phyloP scores from a whole-genome alignment of 2,113 vertebrate genomes.

The Cathartes aura region DNA sequence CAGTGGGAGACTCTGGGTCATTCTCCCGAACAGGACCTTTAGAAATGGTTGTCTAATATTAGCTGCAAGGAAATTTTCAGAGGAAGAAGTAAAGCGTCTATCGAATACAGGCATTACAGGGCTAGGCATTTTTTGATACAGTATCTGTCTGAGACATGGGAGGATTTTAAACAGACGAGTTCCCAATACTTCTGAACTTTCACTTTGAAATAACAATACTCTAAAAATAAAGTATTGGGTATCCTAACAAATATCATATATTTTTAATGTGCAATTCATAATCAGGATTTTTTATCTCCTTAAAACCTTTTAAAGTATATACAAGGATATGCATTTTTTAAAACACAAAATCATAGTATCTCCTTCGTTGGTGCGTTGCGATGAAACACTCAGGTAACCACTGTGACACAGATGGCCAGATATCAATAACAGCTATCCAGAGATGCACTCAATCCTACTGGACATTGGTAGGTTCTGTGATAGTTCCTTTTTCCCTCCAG shows the following conservation, averaged over 20 bases:
- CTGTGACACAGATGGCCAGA: not conserved
- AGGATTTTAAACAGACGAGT: not conserved
- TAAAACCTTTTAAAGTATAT: not conserved
- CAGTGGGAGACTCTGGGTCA: not conserved
- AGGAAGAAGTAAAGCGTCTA: not conserved
- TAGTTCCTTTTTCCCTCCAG: not conserved
- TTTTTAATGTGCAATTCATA: not conserved
- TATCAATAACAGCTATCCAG: not conserved
- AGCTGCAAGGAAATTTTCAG: not conserved
- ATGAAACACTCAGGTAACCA: not conserved
- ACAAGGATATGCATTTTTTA: not conserved
- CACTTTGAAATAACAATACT: not conserved
- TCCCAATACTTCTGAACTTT: not conserved
- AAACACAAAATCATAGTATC: not conserved
- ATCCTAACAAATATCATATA: not conserved
- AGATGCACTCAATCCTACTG: not conserved
- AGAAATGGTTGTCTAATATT: not conserved
- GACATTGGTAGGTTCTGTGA: not conserved
- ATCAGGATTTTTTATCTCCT: not conserved
- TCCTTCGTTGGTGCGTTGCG: not conserved
- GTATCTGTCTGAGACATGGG: not conserved
- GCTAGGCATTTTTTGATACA: not conserved
- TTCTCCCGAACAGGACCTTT: not conserved
- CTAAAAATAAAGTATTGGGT: not conserved
- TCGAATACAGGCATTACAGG: not conserved